Conservation (phyloP, 2,888 invertebrate species). For the Geophilus truncorum region DNA sequence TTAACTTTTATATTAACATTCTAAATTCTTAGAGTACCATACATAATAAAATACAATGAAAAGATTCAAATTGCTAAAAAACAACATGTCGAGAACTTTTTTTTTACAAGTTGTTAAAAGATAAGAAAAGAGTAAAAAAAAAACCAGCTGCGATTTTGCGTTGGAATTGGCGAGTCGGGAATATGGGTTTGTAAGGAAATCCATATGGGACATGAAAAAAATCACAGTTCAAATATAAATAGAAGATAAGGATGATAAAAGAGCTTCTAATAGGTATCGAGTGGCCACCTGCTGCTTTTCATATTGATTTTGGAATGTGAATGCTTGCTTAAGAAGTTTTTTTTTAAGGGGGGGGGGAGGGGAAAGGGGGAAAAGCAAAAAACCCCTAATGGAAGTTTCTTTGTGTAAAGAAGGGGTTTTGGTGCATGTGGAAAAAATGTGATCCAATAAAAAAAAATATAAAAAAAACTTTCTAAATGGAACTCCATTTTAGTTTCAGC, state of each 20-base stretch:
- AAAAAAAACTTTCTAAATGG: background rate
- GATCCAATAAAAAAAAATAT: background rate
- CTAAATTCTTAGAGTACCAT: too few relatives aligned
- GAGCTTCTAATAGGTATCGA: background rate
- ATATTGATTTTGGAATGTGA: background rate
- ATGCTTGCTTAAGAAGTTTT: background rate
- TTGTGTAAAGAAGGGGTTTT: too few relatives aligned
- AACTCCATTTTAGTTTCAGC: background rate
- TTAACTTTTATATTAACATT: too few relatives aligned
- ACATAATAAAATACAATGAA: too few relatives aligned
- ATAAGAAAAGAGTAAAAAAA: background rate
- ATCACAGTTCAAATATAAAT: background rate
- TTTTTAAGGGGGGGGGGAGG: background rate
- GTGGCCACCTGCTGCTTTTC: background rate
- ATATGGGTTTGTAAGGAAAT: background rate
- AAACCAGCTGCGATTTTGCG: background rate
- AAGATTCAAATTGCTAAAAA: background rate
- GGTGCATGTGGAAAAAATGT: too few relatives aligned
- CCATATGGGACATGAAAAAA: background rate
- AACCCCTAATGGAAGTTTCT: too few relatives aligned
- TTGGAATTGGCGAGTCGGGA: too few relatives aligned
- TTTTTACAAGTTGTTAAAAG: background rate
- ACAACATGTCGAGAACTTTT: background rate
- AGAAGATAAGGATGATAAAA: background rate
- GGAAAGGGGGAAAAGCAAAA: too few relatives aligned